These are phyloP conservation scores for Drosophila rhopaloa DNA, from an alignment of 1,140 invertebrate species.

Conservation along the genomic window DNA sequence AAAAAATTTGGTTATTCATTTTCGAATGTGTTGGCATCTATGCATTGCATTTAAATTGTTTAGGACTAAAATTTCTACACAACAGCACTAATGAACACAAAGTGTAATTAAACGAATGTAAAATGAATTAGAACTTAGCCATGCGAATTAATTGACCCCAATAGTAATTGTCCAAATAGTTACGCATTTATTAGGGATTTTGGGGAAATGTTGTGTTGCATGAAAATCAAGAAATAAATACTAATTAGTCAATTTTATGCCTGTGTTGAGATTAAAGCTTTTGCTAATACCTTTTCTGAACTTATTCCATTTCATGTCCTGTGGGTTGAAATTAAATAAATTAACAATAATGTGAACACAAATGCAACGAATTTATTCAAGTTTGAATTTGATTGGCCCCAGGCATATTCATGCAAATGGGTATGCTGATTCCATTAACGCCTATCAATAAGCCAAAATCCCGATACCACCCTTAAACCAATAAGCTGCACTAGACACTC, in stretches of 20 bases:
- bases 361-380: background rate
- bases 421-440: conserved; percentile 51
- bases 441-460: conserved; percentile 39
- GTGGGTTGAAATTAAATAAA: conserved; percentile 13
- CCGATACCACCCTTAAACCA: background rate
- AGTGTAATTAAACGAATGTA: conserved; percentile 9
- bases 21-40: background rate
- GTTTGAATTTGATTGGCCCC: background rate
- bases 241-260: conserved; percentile 15
- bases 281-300: background rate
- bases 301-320: background rate
- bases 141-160: conserved; percentile 2
- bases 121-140: conserved; percentile 3
- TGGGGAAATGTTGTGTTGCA: background rate
- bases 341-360: conserved; percentile 6
- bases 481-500: background rate
- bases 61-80: background rate
- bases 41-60: background rate
- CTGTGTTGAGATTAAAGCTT: background rate
- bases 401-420: conserved; percentile 35
- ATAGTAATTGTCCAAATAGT: background rate
- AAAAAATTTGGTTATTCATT: background rate
- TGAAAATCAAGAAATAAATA: conserved; percentile 5
- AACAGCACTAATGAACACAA: conserved; percentile 2
- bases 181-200: background rate